Percentiles rank a stretch among this genome's conserved stretches.
Evolutionary conservation across 2,888 invertebrate genomes (phyloP).

Genomic region (Acronicta aceris): DNA sequence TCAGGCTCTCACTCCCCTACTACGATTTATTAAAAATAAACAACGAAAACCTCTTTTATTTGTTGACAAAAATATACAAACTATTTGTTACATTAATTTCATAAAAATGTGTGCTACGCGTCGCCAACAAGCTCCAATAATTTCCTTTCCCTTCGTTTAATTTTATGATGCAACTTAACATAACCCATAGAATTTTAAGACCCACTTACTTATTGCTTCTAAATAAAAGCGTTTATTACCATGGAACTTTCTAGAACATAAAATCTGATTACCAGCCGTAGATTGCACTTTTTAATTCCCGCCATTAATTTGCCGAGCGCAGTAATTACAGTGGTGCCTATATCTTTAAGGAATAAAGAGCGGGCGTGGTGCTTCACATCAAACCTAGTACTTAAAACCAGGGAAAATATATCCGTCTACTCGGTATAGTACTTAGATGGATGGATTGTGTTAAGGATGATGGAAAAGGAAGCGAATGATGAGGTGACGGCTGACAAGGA

Average conservation of each 20-base stretch:
- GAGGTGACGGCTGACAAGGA: too few species aligned
- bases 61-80: too few species aligned
- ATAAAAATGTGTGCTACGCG: too few species aligned
- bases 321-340: constrained; percentile 28
- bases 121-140: too few species aligned
- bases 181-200: neutral
- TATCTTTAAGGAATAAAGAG: constrained; percentile 5
- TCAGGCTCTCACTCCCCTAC: too few species aligned
- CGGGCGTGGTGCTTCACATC: neutral
- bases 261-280: constrained; percentile 15
- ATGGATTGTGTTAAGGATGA: too few species aligned
- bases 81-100: too few species aligned
- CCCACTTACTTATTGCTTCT: constrained; percentile 2
- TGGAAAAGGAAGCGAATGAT: too few species aligned
- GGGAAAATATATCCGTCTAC: neutral
- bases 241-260: constrained; percentile 32
- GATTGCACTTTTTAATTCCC: constrained; percentile 29
- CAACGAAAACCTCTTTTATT: too few species aligned
- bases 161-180: neutral
- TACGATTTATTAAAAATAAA: too few species aligned
- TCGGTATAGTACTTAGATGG: too few species aligned
- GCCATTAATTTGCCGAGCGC: constrained; percentile 32
- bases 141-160: neutral
- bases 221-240: constrained; percentile 6
- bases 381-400: neutral